Base-by-base conservation (phyloP, 2,888 invertebrate genomes). In the Nomada hirtipes region DNA sequence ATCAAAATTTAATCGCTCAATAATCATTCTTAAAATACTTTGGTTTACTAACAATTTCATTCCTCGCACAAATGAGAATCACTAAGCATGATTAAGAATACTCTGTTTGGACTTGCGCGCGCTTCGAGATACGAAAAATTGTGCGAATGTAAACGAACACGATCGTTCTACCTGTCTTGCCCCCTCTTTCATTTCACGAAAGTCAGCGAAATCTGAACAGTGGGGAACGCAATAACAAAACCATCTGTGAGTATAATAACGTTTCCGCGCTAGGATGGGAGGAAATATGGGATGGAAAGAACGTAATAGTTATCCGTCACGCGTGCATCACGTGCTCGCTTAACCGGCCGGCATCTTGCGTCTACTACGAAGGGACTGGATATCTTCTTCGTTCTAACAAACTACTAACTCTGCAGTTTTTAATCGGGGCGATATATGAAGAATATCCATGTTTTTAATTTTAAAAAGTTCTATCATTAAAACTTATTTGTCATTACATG, bases 261-360 rank as follows among this genome's bases (percentile, higher is more conserved):
- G 11, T 29, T 52, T 47, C 59, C 2, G 11, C 10, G 18, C 10
- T 44, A n/a, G 13, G 7, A n/a, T 57, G 20, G 50, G 52, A 42
- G 50, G 44, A 71, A 26, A 15, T 47, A 15, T 47, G 47, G 47
- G 47, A 47, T 15, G 15, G 47, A 23, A 60, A 20, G 52, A 61
- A 67, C 52, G 64, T 73, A 86, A 82, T 71, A 36, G 67, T 82
- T 81, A 77, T 72, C 63, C 61, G 75, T 81, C 88, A 88, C 87
- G 87, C 69, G 60, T 15, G 72, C 65, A 84, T 88, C 88, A 88
- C 88, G 83, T 88, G 88, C 88, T 84, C 75, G 84, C 82, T 75
- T 52, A 70, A 86, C 86, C 82, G 80, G 88, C 76, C 78, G 67
- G 77, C 65, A 75, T 85, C 76, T 76, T 79, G 26, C 55, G 60